These are phyloP conservation scores for Oligia fasciuncula DNA, from an alignment of 2,888 invertebrate genomes.

Conservation along the genomic window DNA sequence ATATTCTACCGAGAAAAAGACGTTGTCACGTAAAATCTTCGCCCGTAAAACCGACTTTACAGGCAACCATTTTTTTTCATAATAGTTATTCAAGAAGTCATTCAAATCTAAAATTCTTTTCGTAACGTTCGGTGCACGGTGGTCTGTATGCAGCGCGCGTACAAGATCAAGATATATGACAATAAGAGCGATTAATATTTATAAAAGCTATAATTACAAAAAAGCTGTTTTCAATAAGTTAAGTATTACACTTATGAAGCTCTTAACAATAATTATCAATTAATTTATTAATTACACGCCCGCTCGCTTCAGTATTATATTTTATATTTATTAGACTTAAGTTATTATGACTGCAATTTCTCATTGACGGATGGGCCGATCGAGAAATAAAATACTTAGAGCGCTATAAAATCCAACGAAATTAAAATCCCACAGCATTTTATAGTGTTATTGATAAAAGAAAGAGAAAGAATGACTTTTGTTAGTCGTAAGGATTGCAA, in stretches of 20 bases:
- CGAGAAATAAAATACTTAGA: constrained; percentile 16
- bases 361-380: constrained; percentile 40
- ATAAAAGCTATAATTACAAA: constrained; percentile 15
- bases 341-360: constrained; percentile 35
- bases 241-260: constrained; percentile 13
- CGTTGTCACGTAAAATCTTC: too few species aligned
- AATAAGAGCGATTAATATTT: constrained; percentile 32
- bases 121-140: constrained; percentile 6
- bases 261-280: constrained; percentile 30
- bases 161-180: constrained; percentile 1
- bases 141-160: constrained; percentile 19
- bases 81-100: background rate
- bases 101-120: constrained; percentile 18
- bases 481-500: constrained; percentile 60
- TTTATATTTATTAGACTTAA: too few species aligned
- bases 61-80: too few species aligned
- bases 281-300: constrained; percentile 32
- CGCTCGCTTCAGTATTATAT: constrained; percentile 16
- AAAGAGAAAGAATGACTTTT: constrained; percentile 68
- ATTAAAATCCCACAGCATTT: constrained; percentile 63
- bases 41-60: too few species aligned
- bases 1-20: too few species aligned
- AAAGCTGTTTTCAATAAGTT: constrained; percentile 15
- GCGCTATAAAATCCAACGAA: constrained; percentile 67
- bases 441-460: constrained; percentile 64